Base-by-base conservation (phyloP, 2,888 invertebrate genomes). In the Drosophila sordidapex region DNA sequence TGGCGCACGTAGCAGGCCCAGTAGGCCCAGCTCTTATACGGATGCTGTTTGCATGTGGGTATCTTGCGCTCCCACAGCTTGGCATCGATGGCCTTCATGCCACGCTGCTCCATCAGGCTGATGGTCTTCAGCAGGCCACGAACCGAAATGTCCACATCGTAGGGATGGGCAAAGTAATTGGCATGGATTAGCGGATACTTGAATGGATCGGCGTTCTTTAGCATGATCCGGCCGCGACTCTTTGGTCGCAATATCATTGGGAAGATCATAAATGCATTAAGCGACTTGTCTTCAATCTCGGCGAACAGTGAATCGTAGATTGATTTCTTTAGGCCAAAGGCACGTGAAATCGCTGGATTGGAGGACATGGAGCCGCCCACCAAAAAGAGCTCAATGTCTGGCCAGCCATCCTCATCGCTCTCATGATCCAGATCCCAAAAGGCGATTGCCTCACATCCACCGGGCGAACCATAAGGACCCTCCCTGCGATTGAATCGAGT, bases 311-410 rank as follows among this genome's bases (percentile, higher is more conserved):
- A 83, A 29, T 94, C 91, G 65, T 94, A 94, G 21, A 94, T 90
- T 33, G 93, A 89, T 21, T 93, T 92, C 36, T 93, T 91, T 0
- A 94, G 91, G 70, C 93, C 94, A 90, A 94, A 94, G 31, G 94
- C 93, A 2, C 93, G 87, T 0, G 92, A 91, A 52, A 92, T 92
- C 2, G 92, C 92, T 10, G 92, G 92, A 87, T 87, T 83, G 82
- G 94, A 76, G 90, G 94, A 87, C 92, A 93, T 91, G 11, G 92
- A 91, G 4, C 95, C 95, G 5, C 95, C 95, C 0, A 95, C 93
- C 81, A 95, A 94, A 64, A 97, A 94, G 21, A 96, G 90, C 90
- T 97, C 96, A 61, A 96, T 94, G 88, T 97, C 96, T 0, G 97
- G 96, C 91, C 94, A 94, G 68, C 94, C 94, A 58, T 92, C 92